A percentile compares a stretch with the other conserved stretches of the same genome.
Evolutionary conservation across 2,797 vertebrate genomes (phyloP).

Genomic region (Schizothorax lantsangensis): DNA sequence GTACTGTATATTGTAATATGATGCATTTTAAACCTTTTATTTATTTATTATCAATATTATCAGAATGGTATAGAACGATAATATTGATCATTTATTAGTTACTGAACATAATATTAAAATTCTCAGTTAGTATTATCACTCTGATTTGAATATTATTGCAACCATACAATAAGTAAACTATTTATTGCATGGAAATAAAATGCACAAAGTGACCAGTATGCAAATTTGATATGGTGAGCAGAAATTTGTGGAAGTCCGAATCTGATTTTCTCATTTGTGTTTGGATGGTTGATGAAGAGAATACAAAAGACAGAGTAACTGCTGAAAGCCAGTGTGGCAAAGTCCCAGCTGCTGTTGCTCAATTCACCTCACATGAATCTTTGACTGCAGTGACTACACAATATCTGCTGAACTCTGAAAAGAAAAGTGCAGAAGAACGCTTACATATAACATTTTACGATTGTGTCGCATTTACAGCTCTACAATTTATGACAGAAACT

Average conservation of each 20-base stretch:
- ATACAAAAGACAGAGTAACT: conserved; percentile 49
- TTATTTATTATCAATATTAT: neutral
- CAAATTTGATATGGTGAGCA: conserved; percentile 34
- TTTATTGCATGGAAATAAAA: neutral
- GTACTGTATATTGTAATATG: neutral
- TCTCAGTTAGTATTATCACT: neutral
- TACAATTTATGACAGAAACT: conserved; percentile 19
- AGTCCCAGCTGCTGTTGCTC: conserved; percentile 36
- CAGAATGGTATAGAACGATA: neutral
- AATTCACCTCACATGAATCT: conserved; percentile 7
- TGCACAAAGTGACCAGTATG: conserved; percentile 7
- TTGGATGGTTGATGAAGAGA: conserved; percentile 21
- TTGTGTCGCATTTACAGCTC: neutral
- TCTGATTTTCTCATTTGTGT: conserved; percentile 37
- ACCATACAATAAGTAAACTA: neutral
- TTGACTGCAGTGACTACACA: conserved; percentile 10
- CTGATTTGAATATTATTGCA: neutral
- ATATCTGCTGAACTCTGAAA: conserved; percentile 20
- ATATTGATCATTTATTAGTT: neutral
- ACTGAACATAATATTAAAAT: neutral
- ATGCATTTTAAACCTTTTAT: neutral
- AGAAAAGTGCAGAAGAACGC: neutral
- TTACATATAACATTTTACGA: conserved; percentile 8
- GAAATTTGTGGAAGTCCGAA: conserved; percentile 47
- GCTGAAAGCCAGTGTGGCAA: conserved; percentile 34